Percentiles rank a stretch among this genome's conserved stretches.
phyloP scores from a whole-genome alignment of 2,113 vertebrate species.

The Pardalotus punctatus region DNA sequence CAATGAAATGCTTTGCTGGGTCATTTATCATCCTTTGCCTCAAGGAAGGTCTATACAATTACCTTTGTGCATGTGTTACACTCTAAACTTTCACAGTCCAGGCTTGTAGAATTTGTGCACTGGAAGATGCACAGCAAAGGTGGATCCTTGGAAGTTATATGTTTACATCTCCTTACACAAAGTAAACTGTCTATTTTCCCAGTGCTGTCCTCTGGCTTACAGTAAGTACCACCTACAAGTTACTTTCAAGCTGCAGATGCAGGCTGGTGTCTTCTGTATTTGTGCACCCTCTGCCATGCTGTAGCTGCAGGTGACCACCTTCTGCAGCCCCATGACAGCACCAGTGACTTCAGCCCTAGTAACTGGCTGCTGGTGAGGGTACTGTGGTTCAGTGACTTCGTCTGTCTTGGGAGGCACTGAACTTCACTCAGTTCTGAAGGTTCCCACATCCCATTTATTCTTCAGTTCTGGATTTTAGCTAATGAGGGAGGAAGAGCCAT shows the following conservation, averaged over 20 bases:
- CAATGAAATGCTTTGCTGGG: neutral
- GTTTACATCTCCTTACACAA: neutral
- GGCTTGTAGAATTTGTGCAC: neutral
- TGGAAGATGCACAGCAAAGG: neutral
- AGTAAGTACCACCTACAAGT: slow-evolving; percentile 19
- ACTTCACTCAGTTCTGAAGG: neutral
- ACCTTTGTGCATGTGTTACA: neutral
- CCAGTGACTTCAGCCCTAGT: neutral
- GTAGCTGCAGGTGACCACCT: neutral
- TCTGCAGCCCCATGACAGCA: neutral
- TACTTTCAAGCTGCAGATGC: neutral
- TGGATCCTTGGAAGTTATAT: neutral
- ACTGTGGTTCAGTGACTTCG: neutral
- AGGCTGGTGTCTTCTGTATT: neutral
- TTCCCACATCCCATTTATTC: neutral
- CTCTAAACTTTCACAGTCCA: neutral
- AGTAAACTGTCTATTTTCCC: neutral
- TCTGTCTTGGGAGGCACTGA: neutral
- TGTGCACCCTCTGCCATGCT: neutral
- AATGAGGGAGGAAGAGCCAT: neutral
- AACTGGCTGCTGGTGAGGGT: neutral
- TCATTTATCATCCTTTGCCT: slow-evolving; percentile 13
- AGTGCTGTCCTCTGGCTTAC: neutral
- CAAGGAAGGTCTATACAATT: neutral
- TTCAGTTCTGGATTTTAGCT: neutral